A percentile compares a stretch with the other conserved stretches of the same genome.
Conservation (phyloP, 2,113 vertebrate genomes). For the Alligator mississippiensis region DNA sequence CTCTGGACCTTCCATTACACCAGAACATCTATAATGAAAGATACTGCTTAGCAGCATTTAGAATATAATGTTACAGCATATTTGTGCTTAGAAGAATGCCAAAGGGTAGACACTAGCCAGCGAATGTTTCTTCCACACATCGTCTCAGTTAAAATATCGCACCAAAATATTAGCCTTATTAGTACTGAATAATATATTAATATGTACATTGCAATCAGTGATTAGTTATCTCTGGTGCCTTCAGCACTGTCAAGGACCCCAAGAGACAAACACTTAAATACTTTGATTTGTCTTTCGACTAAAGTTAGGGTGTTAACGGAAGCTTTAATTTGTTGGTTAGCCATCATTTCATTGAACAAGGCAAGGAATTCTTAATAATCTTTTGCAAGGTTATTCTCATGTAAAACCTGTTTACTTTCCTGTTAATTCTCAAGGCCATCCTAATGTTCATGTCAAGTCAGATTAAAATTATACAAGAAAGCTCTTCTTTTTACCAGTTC, state of each 20-base stretch:
- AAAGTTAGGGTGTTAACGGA: slow-evolving; percentile 45
- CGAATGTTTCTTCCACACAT: not conserved
- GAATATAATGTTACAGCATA: not conserved
- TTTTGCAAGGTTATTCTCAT: not conserved
- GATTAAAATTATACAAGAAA: not conserved
- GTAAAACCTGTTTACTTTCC: not conserved
- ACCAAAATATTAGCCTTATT: not conserved
- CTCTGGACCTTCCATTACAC: not conserved
- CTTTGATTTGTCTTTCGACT: slow-evolving; percentile 16
- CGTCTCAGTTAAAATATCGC: not conserved
- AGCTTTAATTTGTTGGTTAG: slow-evolving; percentile 3
- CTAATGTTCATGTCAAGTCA: slow-evolving; percentile 17
- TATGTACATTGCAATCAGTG: not conserved
- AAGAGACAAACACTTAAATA: slow-evolving; percentile 30
- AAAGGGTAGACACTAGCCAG: not conserved
- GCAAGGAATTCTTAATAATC: not conserved
- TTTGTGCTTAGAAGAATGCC: not conserved
- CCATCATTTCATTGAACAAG: not conserved
- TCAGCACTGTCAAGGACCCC: slow-evolving; percentile 16
- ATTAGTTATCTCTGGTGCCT: slow-evolving; percentile 35
- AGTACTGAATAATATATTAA: slow-evolving; percentile 40
- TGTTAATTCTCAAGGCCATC: not conserved
- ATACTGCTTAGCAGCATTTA: not conserved
- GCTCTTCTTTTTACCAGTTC: accelerated
- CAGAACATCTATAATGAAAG: not conserved